phyloP scores from a whole-genome alignment of 1,140 invertebrate species.

The Lasaia peninsularis region DNA sequence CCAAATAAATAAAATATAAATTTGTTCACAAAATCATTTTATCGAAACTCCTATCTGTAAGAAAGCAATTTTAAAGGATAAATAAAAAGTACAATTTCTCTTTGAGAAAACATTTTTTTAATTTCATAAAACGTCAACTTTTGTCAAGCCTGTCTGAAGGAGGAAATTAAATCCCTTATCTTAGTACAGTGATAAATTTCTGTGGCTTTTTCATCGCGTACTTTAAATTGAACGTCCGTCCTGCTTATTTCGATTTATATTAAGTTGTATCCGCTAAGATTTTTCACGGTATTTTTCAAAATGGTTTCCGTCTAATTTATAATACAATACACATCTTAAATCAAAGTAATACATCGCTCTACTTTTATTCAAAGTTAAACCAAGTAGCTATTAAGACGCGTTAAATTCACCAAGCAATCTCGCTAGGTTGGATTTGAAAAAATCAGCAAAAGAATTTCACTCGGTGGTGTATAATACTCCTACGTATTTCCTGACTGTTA shows the following conservation, averaged over 20 bases:
- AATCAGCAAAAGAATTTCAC: constrained; percentile 33
- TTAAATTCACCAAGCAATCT: constrained; percentile 35
- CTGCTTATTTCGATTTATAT: constrained; percentile 36
- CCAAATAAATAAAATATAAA: no score
- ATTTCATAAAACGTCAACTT: constrained; percentile 50
- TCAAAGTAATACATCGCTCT: constrained; percentile 24
- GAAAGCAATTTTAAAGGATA: background rate
- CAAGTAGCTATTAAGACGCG: constrained; percentile 33
- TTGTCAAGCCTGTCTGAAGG: constrained; percentile 46
- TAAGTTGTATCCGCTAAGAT: background rate
- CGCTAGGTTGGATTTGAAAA: constrained; percentile 33
- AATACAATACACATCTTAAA: constrained; percentile 23
- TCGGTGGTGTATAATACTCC: constrained; percentile 26
- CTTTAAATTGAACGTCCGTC: constrained; percentile 34
- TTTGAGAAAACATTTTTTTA: constrained; percentile 30
- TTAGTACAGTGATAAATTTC: constrained; percentile 51
- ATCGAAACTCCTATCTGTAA: background rate
- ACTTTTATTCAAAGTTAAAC: constrained; percentile 33
- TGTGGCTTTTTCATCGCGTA: constrained; percentile 39
- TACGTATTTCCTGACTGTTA: constrained; percentile 32
- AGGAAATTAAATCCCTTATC: constrained; percentile 64
- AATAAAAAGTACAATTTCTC: constrained; percentile 10
- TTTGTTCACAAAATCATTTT: background rate
- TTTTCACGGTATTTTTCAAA: background rate
- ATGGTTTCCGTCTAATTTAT: constrained; percentile 24